These are phyloP conservation scores for Lepidocyrtoides sp. DNA, from an alignment of 2,888 invertebrate genomes.

Conservation along the genomic window DNA sequence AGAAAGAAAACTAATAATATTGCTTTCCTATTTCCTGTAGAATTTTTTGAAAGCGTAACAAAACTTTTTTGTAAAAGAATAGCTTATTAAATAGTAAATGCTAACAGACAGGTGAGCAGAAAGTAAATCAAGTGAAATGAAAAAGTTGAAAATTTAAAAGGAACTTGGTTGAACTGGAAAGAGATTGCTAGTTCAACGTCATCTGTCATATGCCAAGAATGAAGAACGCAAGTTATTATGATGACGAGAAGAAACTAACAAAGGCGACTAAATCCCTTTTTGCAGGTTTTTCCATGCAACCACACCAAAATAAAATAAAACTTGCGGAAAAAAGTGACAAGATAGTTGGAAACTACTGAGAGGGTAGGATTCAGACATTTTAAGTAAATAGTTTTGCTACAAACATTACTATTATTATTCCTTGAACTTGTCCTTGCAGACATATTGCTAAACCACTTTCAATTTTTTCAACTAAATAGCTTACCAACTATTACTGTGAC, in stretches of 20 bases:
- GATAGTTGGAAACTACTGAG: not conserved
- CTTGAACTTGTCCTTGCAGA: not conserved
- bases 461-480: not conserved
- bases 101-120: conserved; percentile 16
- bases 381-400: not conserved
- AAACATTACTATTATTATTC: not conserved
- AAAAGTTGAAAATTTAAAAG: not conserved
- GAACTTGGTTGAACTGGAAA: not conserved
- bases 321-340: not conserved
- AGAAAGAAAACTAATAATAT: no score
- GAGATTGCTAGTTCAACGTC: not conserved
- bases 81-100: no score
- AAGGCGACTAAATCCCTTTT: not conserved
- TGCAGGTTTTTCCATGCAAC: conserved; percentile 3
- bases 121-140: not conserved
- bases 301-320: not conserved
- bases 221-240: not conserved
- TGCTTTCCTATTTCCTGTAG: no score
- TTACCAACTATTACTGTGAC: no score
- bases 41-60: no score
- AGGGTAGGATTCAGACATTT: not conserved
- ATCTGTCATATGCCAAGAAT: not conserved
- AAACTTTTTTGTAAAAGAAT: no score
- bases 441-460: not conserved
- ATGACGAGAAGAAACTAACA: not conserved